Evolutionary conservation across 2,888 invertebrate species (phyloP).

Genomic region (Calliscelio sp.): DNA sequence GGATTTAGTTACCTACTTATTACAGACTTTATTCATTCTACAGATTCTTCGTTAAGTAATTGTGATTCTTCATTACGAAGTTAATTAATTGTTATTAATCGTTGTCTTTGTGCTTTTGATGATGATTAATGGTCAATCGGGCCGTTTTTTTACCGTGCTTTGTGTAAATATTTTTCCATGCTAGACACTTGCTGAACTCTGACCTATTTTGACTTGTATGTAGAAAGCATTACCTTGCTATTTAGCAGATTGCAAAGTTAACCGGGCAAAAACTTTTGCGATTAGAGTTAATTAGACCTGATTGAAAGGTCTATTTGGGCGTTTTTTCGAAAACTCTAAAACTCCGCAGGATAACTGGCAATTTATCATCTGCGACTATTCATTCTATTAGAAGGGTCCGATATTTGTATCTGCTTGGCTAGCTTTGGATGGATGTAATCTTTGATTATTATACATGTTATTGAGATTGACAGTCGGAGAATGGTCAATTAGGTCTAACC

Average conservation of each 20-base stretch:
- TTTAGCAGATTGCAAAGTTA: conserved; percentile 1
- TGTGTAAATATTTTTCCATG: conserved; percentile 11
- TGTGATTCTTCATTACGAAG: conserved; percentile 50
- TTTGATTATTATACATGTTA: no score
- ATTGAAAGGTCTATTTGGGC: neutral
- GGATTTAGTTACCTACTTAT: no score
- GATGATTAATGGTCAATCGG: conserved; percentile 57
- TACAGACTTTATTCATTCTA: no score
- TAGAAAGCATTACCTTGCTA: conserved; percentile 31
- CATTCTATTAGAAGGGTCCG: no score
- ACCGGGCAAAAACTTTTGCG: neutral
- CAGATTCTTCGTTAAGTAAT: no score
- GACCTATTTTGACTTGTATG: conserved; percentile 26
- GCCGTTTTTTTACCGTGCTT: conserved; percentile 20
- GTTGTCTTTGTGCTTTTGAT: conserved; percentile 56
- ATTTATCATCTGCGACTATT: no score
- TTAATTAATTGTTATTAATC: conserved; percentile 69
- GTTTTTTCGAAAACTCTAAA: neutral
- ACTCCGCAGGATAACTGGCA: no score
- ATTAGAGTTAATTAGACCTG: conserved; percentile 23
- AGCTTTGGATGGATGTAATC: no score
- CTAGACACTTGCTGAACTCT: conserved; percentile 36
- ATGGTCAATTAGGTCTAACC: no score
- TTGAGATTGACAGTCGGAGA: no score
- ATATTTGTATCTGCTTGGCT: no score